Percentiles rank a stretch among this genome's conserved stretches.
These are phyloP conservation scores for Eumacrocentrus americanus DNA, from an alignment of 2,888 invertebrate species.

Conservation along the genomic window DNA sequence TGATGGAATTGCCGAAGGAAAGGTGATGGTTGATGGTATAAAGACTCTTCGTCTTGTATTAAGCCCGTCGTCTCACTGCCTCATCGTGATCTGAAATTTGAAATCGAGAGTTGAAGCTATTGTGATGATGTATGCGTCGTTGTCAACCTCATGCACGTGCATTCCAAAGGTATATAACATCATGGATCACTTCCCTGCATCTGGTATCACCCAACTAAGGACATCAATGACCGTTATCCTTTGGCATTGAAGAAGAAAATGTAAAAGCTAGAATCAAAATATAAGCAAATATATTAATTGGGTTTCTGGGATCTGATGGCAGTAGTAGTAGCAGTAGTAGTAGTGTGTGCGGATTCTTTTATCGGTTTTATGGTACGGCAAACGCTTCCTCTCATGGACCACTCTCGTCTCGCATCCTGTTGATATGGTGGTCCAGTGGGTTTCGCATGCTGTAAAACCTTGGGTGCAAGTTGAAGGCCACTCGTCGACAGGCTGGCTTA, in stretches of 20 bases:
- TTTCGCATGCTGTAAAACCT: conserved; percentile 44
- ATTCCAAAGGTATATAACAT: conserved; percentile 20
- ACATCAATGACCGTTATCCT: too few species aligned
- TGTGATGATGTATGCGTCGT: conserved; percentile 24
- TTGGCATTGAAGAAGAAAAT: too few species aligned
- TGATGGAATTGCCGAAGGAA: too few species aligned
- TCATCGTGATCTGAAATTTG: conserved; percentile 39
- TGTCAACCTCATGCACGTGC: conserved; percentile 32
- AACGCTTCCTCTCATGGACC: conserved; percentile 37
- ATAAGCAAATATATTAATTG: too few species aligned
- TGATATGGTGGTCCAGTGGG: conserved; percentile 34
- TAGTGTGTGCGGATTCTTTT: neutral
- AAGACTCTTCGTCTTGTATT: conserved; percentile 21
- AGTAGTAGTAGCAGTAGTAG: too few species aligned
- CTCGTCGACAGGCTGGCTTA: conserved; percentile 30
- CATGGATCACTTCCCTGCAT: conserved; percentile 10
- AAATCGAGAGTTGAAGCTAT: conserved; percentile 33
- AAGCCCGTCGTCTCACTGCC: conserved; percentile 24
- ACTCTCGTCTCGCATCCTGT: conserved; percentile 32
- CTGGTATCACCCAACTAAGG: neutral
- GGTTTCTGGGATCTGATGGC: too few species aligned
- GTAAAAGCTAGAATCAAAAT: too few species aligned
- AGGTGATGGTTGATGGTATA: too few species aligned
- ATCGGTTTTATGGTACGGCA: conserved; percentile 31
- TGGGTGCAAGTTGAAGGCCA: conserved; percentile 48